A percentile compares a stretch with the other conserved stretches of the same genome.
Evolutionary conservation across 2,888 invertebrate genomes (phyloP).

Genomic region (Drosophila nr. perissopoda): DNA sequence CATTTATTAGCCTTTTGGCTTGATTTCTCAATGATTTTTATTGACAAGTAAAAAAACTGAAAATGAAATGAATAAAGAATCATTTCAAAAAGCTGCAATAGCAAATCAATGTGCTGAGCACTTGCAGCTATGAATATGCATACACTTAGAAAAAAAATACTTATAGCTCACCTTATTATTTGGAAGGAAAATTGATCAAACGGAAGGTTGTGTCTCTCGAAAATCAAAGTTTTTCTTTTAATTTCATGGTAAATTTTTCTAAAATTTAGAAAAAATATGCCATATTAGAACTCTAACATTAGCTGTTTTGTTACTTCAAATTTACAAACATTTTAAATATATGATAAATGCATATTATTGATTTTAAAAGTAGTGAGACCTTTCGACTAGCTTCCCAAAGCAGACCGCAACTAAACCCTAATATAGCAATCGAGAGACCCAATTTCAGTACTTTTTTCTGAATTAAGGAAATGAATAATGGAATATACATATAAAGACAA

Average conservation of each 20-base stretch:
- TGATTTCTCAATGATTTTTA: conserved; percentile 46
- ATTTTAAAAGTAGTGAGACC: too few species aligned
- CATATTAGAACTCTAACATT: background rate
- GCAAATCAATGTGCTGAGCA: conserved; percentile 30
- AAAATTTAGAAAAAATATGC: too few species aligned
- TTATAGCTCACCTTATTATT: background rate
- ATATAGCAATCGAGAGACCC: too few species aligned
- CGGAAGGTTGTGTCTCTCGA: background rate
- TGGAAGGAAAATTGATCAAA: background rate
- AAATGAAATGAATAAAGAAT: conserved; percentile 51
- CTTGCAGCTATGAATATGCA: conserved; percentile 34
- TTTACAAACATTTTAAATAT: too few species aligned
- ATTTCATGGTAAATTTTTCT: background rate
- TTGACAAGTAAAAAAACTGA: conserved; percentile 39
- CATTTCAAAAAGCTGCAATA: conserved; percentile 46
- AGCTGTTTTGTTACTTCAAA: background rate
- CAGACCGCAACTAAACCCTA: too few species aligned
- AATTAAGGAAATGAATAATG: too few species aligned
- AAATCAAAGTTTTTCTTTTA: background rate
- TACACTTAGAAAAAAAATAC: background rate
- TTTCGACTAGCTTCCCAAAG: too few species aligned
- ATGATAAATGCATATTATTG: too few species aligned
- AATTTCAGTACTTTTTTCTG: too few species aligned
- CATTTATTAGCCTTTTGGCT: conserved; percentile 45
- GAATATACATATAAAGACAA: background rate